Base-by-base conservation (phyloP, 2,113 vertebrate species). In the Otolemur garnettii region DNA sequence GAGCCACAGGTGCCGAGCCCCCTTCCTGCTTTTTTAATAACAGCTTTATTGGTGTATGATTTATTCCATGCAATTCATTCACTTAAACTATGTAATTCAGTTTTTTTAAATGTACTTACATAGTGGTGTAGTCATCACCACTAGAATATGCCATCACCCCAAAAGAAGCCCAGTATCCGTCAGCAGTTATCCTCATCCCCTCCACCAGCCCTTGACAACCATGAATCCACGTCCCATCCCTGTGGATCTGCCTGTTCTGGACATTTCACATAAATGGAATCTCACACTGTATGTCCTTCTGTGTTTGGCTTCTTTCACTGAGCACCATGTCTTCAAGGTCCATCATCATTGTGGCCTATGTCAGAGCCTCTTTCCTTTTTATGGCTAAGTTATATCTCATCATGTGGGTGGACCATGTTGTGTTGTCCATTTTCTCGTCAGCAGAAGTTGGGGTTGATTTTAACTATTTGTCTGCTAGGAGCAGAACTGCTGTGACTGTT, bases 231-330 rank as follows among this genome's bases (percentile, higher is more conserved):
- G 10, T 17, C 19, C 64, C 1, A 8, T 50, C 74, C 33, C 68
- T 33, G 55, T 60, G 81, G 35, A 33, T 1, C 0, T 0, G 33
- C 33, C 75, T 5, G 50, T 60, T 17, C 19, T 17, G 71, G 78
- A 35, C 3, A 0, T 33, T 22, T 57, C 79, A 2, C 2, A 0
- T 21, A 1, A 0, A 6, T n/a, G 59, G 81, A 33, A 0, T 59
- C 21, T 22, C 74, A 7, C 24, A 21, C 74, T 0, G 0, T 7
- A 30, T 28, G 42, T 22, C 71, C 42, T 50, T 18, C 1, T 11
- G 33, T 19, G 75, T 15, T 38, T 2, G 38, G 62, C 4, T 2
- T 10, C 53, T 59, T 59, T 77, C 38, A 0, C 57, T 55, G 60
- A 4, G 22, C 4, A 0, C 33, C 26, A 0, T 4, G 66, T 8